Evolutionary conservation across 2,888 invertebrate genomes (phyloP).

Genomic region (Parnassius smintheus): DNA sequence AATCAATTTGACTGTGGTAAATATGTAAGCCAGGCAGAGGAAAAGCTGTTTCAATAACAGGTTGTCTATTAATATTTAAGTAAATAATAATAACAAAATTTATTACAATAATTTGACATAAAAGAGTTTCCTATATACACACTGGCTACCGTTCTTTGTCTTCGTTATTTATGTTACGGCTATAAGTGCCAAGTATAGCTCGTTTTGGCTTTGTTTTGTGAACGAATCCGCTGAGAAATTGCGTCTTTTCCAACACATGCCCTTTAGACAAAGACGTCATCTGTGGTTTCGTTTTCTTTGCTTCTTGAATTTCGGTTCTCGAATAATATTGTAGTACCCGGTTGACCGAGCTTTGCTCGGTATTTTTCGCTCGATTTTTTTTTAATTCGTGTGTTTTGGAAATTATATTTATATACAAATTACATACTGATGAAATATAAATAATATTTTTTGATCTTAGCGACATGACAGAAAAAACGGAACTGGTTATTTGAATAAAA

Average conservation of each 20-base stretch:
- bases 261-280: slow-evolving; percentile 24
- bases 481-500: no score
- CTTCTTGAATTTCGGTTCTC: slow-evolving; percentile 14
- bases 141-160: slow-evolving; percentile 22
- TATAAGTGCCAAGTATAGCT: slow-evolving; percentile 14
- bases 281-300: slow-evolving; percentile 21
- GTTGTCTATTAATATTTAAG: no score
- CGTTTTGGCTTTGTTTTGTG: slow-evolving; percentile 23
- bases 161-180: slow-evolving; percentile 19
- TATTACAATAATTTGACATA: slow-evolving; percentile 4
- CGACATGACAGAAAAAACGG: no score
- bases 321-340: no score
- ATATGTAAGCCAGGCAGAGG: background rate
- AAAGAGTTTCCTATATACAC: slow-evolving; percentile 10
- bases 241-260: slow-evolving; percentile 23
- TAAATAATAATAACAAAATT: no score
- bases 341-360: no score
- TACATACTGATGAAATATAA: no score
- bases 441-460: no score
- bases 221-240: slow-evolving; percentile 23
- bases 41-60: no score
- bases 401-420: no score
- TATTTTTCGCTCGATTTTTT: no score
- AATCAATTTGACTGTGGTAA: background rate
- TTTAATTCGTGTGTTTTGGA: no score